Evolutionary conservation across 2,888 invertebrate genomes (phyloP), one percentile per base, ranked within the genome.

Genomic region (Pollenia amentaria): DNA sequence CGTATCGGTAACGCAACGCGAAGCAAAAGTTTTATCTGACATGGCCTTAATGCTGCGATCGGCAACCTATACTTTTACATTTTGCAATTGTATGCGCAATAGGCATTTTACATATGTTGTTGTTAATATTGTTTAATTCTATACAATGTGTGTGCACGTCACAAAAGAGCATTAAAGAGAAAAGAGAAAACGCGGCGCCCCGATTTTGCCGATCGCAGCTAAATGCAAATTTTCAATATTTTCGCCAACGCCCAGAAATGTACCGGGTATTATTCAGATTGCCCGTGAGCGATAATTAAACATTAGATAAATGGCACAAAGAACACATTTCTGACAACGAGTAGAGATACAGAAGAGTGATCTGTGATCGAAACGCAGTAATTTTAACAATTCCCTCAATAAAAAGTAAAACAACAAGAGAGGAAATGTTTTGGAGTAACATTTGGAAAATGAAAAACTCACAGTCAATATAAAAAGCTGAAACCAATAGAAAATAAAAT

Each of bases 381-480:
- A 51, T 48, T 75, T 55, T 38, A 29, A 65, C 51, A 53, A 18
- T 42, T 18, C 11, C 9, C 42, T 44, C 3, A 42, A 38, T 16
- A 55, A 80, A 12, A 72, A 29, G 42, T 51, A n/a, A 21, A 21
- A 48, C 53, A 21, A 11, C 69, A 2, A 65, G 70, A 83, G 70
- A 83, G 79, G 79, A 79, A 46, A 48, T n/a, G 29, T n/a, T 46
- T 38, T 21, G 42, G 57, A 69, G 14, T 18, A 12, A 16, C 70
- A 1, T 1, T 18, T 38, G 48, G 14, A 38, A 48, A 67, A 64
- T 21, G 11, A 55, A 40, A 4, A n/a, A 44, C 1, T 18, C 11
- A 14, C 18, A 29, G 42, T 3, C 12, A 4, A 44, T 87, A 87
- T 87, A 87, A 80, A 87, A 83, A 72, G 76, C 42, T 42, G 16